Percentiles rank a stretch among this genome's conserved stretches.
Evolutionary conservation across 2,888 invertebrate species (phyloP).

Genomic region (Hypselothyrea guttata): DNA sequence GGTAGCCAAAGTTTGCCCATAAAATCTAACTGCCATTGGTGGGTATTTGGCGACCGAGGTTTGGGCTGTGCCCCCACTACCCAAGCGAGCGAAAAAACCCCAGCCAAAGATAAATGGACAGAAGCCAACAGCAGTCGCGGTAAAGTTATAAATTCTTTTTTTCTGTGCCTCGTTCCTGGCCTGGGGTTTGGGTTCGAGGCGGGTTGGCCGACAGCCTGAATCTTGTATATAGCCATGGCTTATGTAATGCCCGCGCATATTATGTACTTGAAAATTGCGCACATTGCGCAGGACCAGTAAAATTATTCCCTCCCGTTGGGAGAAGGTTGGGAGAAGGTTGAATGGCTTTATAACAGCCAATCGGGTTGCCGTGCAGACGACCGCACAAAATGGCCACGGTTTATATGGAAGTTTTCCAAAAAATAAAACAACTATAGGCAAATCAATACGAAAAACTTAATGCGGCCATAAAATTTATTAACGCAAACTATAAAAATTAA

Average conservation of each 20-base stretch:
- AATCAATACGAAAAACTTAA: too few species aligned
- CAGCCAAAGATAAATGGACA: constrained; percentile 76
- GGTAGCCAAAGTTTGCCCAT: constrained; percentile 74
- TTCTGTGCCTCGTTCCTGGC: background rate
- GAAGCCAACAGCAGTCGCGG: constrained; percentile 74
- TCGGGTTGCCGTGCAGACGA: constrained; percentile 30
- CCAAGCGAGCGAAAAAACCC: constrained; percentile 35
- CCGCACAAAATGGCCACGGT: constrained; percentile 62
- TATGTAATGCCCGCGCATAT: constrained; percentile 46
- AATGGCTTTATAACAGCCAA: constrained; percentile 58
- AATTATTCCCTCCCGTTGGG: background rate
- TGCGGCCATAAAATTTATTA: background rate
- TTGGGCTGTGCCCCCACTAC: constrained; percentile 33
- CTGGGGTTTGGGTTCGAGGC: constrained; percentile 20
- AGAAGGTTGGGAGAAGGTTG: constrained; percentile 20
- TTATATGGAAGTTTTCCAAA: constrained; percentile 5
- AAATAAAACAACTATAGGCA: too few species aligned
- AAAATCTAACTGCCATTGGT: constrained; percentile 77
- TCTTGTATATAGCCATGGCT: constrained; percentile 23
- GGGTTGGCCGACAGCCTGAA: constrained; percentile 42
- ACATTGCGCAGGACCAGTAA: constrained; percentile 61
- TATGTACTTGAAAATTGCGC: constrained; percentile 48
- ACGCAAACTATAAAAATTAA: too few species aligned
- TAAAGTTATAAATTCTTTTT: constrained; percentile 59
- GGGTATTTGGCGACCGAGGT: constrained; percentile 47